These are phyloP conservation scores for Ctena decussata DNA, from an alignment of 2,888 invertebrate species.

Conservation along the genomic window DNA sequence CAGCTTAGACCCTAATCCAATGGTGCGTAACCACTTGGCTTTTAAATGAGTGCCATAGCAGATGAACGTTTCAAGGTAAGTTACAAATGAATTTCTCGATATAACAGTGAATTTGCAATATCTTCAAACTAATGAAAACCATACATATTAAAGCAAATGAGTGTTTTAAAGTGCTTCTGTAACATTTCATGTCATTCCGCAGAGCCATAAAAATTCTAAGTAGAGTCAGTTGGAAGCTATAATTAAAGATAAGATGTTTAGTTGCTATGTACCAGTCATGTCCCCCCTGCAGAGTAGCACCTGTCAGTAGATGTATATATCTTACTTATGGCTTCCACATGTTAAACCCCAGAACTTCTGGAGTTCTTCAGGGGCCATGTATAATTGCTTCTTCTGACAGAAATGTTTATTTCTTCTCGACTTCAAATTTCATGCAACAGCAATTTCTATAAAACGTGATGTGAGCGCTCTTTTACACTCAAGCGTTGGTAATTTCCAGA, in stretches of 20 bases:
- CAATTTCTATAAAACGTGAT: no score
- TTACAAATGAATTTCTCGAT: no score
- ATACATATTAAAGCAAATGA: not conserved
- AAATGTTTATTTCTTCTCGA: not conserved
- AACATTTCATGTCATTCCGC: not conserved
- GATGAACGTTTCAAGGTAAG: no score
- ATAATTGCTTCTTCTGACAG: not conserved
- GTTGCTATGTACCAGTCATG: not conserved
- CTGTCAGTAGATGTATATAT: not conserved
- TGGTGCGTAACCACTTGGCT: no score
- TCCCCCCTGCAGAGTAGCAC: not conserved
- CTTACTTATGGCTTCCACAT: not conserved
- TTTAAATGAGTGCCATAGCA: no score
- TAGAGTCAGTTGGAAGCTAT: not conserved
- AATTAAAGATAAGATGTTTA: conserved; percentile 5
- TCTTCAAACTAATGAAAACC: not conserved
- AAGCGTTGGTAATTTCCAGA: no score
- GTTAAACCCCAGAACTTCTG: not conserved
- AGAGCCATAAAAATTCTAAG: not conserved
- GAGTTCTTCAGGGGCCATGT: not conserved
- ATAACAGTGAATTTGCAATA: no score
- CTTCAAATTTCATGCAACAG: no score
- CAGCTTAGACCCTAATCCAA: no score
- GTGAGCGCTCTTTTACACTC: no score
- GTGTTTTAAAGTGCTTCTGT: not conserved